These are phyloP conservation scores for Ips typographus DNA, from an alignment of 1,140 invertebrate species.

Conservation along the genomic window DNA sequence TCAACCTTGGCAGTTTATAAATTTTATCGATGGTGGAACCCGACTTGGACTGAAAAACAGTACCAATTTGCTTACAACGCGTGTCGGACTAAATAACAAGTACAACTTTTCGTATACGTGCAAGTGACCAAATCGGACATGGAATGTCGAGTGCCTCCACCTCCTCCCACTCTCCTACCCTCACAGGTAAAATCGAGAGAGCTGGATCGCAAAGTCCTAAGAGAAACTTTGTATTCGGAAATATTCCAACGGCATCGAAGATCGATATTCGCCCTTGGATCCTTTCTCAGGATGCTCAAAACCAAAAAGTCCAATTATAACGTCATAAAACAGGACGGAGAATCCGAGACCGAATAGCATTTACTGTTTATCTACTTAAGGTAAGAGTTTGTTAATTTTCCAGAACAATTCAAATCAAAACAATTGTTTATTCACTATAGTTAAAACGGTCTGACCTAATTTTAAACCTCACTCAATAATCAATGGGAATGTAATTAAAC, in stretches of 20 bases:
- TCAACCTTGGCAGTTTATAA: neutral
- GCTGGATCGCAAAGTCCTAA: slow-evolving; percentile 67
- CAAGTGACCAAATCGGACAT: slow-evolving; percentile 12
- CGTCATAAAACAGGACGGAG: slow-evolving; percentile 66
- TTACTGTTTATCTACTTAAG: slow-evolving; percentile 12
- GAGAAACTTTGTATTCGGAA: slow-evolving; percentile 76
- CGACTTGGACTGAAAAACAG: too few relatives aligned
- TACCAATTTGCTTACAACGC: neutral
- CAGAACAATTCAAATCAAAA: too few relatives aligned
- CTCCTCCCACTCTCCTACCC: slow-evolving; percentile 4
- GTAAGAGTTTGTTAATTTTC: neutral
- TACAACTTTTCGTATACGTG: neutral
- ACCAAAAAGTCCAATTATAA: slow-evolving; percentile 79
- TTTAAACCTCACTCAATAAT: too few relatives aligned
- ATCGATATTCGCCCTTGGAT: slow-evolving; percentile 76
- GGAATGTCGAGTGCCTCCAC: slow-evolving; percentile 41
- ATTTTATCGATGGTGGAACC: neutral
- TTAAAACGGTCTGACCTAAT: too few relatives aligned
- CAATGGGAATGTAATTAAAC: too few relatives aligned
- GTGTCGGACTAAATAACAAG: neutral
- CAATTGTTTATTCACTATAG: too few relatives aligned
- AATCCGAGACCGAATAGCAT: slow-evolving; percentile 45
- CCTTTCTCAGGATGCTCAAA: slow-evolving; percentile 76
- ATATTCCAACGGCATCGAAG: slow-evolving; percentile 77
- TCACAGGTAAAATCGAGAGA: slow-evolving; percentile 42